Evolutionary conservation across 2,113 vertebrate genomes (phyloP), one percentile per base, ranked within the genome.

Genomic region (Lepus europaeus): DNA sequence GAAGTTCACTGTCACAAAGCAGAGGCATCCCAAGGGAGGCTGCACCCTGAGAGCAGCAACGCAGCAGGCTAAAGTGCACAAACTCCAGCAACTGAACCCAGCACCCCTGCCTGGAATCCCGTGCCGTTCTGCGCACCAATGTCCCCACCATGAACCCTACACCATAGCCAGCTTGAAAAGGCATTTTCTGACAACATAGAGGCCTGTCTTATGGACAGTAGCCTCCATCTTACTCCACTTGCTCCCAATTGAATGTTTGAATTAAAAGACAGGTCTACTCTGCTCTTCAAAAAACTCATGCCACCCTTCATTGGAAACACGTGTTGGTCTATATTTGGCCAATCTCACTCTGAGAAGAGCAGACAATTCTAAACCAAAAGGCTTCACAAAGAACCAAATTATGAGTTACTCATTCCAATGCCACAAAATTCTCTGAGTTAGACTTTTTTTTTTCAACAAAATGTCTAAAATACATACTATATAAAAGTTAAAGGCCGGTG

Each of bases 401-500:
- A 29, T 76, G 64, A 74, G 25, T 73, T n/a, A 80, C 23, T 70
- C 3, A 81, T 31, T 22, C 51, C 68, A 86, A 45, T 64, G 6
- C 2, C 13, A 72, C 49, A 63, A 68, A 77, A 56, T 53, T 53
- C 8, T 61, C 25, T 72, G n/a, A 70, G 0, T n/a, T 87, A 63
- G 61, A 74, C 20, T 29, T 23, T 76, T 51, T 36, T 76, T 70
- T 87, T 92, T 78, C 73, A 51, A 9, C 61, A 93, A 95, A 96
- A 93, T 88, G 0, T 19, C 93, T 86, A 88, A 95, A 96, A 95
- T 96, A 97, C 96, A 2, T 96, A 98, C 96, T 0, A 89, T 97
- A 27, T 98, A 94, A 90, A 97, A 97, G 97, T 97, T 96, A 2
- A 97, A 98, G 45, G 45, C 45, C 45, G 45, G 45, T 7, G 45